Conservation (phyloP, 2,797 vertebrate genomes). For the Dermochelys coriacea region DNA sequence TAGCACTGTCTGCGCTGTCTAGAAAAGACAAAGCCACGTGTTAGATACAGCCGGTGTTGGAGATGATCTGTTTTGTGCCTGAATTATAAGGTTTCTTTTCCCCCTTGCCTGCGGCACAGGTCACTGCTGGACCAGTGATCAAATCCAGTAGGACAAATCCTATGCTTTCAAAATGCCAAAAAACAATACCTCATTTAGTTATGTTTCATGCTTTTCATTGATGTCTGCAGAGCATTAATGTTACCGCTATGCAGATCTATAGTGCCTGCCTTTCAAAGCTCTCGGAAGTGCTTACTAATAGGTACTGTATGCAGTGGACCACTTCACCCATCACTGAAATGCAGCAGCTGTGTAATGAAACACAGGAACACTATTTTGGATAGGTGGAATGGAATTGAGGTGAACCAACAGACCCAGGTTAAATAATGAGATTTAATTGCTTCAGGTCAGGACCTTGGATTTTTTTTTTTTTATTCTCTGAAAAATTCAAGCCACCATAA, state of each 20-base stretch:
- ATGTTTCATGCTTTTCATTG: not conserved
- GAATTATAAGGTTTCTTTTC: not conserved
- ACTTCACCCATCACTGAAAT: not conserved
- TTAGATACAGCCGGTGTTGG: not conserved
- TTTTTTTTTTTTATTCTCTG: not conserved
- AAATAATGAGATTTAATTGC: not conserved
- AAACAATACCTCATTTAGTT: not conserved
- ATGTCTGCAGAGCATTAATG: not conserved
- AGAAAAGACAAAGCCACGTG: fast-evolving
- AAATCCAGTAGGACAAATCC: not conserved
- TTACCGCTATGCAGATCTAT: not conserved
- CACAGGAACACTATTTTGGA: not conserved
- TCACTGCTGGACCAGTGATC: not conserved
- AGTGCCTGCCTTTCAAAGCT: not conserved
- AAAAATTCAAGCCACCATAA: not conserved
- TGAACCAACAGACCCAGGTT: not conserved
- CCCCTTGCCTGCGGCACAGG: not conserved
- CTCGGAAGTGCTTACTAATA: not conserved
- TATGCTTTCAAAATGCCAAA: not conserved
- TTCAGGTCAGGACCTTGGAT: not conserved
- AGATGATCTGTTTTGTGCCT: fast-evolving
- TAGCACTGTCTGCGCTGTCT: constrained; percentile 88
- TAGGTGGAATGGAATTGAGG: not conserved
- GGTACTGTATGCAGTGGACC: not conserved
- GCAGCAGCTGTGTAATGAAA: not conserved